Conservation (phyloP, 2,113 vertebrate species). For the Rhineura floridana region DNA sequence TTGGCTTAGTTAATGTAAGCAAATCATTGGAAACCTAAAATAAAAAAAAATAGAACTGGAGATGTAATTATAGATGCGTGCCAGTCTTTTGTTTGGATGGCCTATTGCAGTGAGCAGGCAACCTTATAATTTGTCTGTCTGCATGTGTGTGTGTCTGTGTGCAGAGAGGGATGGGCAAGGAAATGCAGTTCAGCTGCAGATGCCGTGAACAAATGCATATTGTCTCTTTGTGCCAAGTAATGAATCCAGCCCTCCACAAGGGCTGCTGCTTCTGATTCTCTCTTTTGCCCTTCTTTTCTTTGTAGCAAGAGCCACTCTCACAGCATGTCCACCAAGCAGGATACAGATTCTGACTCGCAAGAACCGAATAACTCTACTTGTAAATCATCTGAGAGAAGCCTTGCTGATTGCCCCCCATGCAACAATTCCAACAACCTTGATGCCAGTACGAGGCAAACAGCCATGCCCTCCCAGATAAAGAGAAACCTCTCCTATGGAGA, state of each 20-base stretch:
- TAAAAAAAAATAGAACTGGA: slow-evolving; percentile 13
- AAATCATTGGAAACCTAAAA: slow-evolving; percentile 50
- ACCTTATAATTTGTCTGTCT: slow-evolving; percentile 73
- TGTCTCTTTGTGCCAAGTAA: slow-evolving; percentile 53
- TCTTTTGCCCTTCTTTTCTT: slow-evolving; percentile 60
- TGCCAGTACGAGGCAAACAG: slow-evolving; percentile 82
- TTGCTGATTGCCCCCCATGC: slow-evolving; percentile 86
- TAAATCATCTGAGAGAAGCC: slow-evolving; percentile 89
- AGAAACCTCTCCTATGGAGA: slow-evolving; percentile 97
- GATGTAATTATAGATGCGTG: slow-evolving; percentile 33
- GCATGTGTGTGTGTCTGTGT: slow-evolving; percentile 64
- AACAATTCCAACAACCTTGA: slow-evolving; percentile 82
- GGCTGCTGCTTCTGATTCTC: slow-evolving; percentile 32
- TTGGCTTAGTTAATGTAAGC: slow-evolving; percentile 42
- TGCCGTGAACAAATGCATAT: slow-evolving; percentile 54
- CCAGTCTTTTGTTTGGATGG: slow-evolving; percentile 58
- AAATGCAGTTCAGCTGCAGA: slow-evolving; percentile 64
- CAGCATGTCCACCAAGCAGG: slow-evolving; percentile 96
- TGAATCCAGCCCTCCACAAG: not conserved
- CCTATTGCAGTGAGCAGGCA: slow-evolving; percentile 79
- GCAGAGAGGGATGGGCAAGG: slow-evolving; percentile 42
- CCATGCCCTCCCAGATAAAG: slow-evolving; percentile 92
- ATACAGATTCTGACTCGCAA: slow-evolving; percentile 92
- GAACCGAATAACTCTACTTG: slow-evolving; percentile 82
- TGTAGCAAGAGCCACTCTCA: slow-evolving; percentile 88